These are phyloP conservation scores for Lycopodina hypogea DNA, from an alignment of 37 sponge, comb jelly and placozoan genomes.

Conservation along the genomic window DNA sequence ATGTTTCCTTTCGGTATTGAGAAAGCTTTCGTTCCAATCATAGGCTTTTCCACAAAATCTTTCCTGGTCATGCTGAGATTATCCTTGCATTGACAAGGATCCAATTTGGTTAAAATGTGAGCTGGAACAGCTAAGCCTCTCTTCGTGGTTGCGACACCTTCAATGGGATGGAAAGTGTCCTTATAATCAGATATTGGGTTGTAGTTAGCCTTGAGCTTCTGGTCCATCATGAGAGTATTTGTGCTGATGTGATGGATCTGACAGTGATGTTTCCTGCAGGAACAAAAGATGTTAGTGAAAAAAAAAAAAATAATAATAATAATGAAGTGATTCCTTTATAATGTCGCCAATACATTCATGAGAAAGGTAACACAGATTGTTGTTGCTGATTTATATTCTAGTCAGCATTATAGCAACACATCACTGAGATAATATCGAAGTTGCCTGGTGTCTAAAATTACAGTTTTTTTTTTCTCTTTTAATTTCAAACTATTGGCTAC, in stretches of 20 bases:
- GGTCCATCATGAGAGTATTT: constrained; percentile 1
- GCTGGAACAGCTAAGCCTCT: not conserved
- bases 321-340: no score
- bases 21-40: not conserved
- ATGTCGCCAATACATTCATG: no score
- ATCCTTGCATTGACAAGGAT: not conserved
- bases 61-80: not conserved
- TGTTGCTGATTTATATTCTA: no score
- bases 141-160: no score
- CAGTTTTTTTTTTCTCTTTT: no score
- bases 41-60: constrained; percentile 1
- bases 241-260: constrained; percentile 6
- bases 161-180: not conserved
- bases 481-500: no score
- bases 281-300: not conserved
- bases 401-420: no score
- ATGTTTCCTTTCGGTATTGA: not conserved
- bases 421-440: no score
- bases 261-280: constrained; percentile 1
- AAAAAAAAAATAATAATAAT: no score
- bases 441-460: no score
- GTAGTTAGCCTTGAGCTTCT: not conserved
- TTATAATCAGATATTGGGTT: constrained; percentile 14
- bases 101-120: not conserved
- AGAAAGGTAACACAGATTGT: no score